Percentiles rank a stretch among this genome's conserved stretches.
Evolutionary conservation across 2,797 vertebrate genomes (phyloP).

Genomic region (Cossypha polioptera): DNA sequence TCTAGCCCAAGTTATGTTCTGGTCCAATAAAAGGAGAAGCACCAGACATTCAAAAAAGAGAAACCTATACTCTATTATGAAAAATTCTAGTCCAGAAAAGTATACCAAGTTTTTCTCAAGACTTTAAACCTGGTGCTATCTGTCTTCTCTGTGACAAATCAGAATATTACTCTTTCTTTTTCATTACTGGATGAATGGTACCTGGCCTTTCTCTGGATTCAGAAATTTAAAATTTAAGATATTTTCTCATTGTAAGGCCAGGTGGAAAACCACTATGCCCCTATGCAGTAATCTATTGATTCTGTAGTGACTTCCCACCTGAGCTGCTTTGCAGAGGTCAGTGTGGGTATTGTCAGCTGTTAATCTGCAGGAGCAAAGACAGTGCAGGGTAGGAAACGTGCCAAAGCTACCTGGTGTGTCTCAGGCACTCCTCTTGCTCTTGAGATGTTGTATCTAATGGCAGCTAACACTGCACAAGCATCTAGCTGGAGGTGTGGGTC

Average conservation of each 20-base stretch:
- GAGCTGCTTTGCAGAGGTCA: not conserved
- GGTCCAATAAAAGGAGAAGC: not conserved
- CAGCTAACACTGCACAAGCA: not conserved
- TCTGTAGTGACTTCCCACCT: not conserved
- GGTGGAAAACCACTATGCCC: not conserved
- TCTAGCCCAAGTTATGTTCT: not conserved
- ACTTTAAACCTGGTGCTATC: not conserved
- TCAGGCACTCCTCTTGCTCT: not conserved
- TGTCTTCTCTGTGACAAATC: not conserved
- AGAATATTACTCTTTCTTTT: not conserved
- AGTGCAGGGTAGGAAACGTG: not conserved
- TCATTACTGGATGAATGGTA: not conserved
- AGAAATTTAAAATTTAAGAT: not conserved
- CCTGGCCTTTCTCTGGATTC: not conserved
- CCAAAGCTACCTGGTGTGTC: not conserved
- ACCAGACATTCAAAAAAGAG: not conserved
- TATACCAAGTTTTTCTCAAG: rapidly evolving
- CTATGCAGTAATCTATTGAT: not conserved
- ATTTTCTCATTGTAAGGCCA: not conserved
- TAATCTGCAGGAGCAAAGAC: not conserved
- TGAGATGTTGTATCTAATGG: not conserved
- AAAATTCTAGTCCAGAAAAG: not conserved
- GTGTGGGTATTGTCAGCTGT: not conserved
- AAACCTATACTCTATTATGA: not conserved
- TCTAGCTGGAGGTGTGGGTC: not conserved